Evolutionary conservation across 2,888 invertebrate genomes (phyloP).

Genomic region (Caenorhabditis sulstoni): DNA sequence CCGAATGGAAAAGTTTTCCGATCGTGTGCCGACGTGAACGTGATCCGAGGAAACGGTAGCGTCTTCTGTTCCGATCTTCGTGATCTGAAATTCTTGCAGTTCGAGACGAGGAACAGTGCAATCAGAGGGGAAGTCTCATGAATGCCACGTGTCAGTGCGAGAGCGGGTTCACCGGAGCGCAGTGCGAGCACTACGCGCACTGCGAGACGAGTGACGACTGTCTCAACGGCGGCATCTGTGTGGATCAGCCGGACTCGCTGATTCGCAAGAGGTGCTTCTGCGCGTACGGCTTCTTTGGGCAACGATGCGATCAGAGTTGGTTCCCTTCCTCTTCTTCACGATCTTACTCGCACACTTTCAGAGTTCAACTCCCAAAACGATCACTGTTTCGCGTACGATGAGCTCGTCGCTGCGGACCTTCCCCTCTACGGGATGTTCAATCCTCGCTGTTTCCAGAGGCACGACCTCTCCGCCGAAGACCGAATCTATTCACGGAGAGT

Average conservation of each 20-base stretch:
- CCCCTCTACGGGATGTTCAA: conserved; percentile 76
- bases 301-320: conserved; percentile 75
- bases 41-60: conserved; percentile 52
- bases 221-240: conserved; percentile 75
- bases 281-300: conserved; percentile 76
- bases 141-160: conserved; percentile 80
- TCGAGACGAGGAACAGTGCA: conserved; percentile 86
- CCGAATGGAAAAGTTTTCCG: conserved; percentile 91
- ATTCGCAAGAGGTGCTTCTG: conserved; percentile 73
- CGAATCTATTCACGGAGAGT: conserved; percentile 67
- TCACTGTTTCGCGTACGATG: conserved; percentile 66
- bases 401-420: conserved; percentile 49
- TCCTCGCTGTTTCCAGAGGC: conserved; percentile 70
- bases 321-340: not conserved
- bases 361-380: conserved; percentile 64
- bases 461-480: conserved; percentile 71
- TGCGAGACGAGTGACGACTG: conserved; percentile 75
- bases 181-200: conserved; percentile 87
- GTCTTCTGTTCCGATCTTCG: not conserved
- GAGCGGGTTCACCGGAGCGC: conserved; percentile 87
- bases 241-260: conserved; percentile 62
- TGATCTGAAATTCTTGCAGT: conserved; percentile 16
- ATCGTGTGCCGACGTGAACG: conserved; percentile 91
- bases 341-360: conserved; percentile 16
- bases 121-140: conserved; percentile 85